Percentiles rank a stretch among this genome's conserved stretches.
Conservation (phyloP, 2,797 vertebrate genomes). For the Silurus lanzhouensis region DNA sequence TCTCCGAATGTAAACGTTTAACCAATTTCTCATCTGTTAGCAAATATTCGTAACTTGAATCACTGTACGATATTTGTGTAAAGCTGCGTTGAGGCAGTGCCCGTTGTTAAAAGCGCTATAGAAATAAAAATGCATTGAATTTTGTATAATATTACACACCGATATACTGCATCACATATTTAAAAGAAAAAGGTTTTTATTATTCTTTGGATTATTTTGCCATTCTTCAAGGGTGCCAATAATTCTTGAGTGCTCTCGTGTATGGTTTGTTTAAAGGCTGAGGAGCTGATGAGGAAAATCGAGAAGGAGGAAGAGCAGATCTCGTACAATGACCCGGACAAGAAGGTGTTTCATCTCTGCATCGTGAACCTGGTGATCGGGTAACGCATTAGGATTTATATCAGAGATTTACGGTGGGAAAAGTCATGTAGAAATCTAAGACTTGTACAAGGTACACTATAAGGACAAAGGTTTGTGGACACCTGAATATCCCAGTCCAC, state of each 20-base stretch:
- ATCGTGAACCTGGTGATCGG: constrained; percentile 97
- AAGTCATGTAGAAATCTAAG: neutral
- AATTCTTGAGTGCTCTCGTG: neutral
- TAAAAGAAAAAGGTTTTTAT: neutral
- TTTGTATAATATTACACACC: too few species aligned
- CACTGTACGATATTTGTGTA: too few species aligned
- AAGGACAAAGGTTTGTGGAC: too few species aligned
- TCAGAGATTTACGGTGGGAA: neutral
- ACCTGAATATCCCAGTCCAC: too few species aligned
- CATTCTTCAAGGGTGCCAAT: neutral
- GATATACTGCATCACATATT: neutral
- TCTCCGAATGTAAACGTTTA: neutral
- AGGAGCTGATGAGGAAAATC: constrained; percentile 91
- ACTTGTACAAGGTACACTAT: too few species aligned
- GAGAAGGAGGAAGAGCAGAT: constrained; percentile 96
- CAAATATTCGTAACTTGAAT: neutral
- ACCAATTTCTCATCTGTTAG: neutral
- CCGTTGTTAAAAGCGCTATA: too few species aligned
- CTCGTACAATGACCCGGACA: constrained; percentile 87
- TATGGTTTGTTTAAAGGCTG: constrained; percentile 70
- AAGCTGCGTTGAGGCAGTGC: too few species aligned
- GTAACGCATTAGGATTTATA: constrained; percentile 55
- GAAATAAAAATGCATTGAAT: too few species aligned
- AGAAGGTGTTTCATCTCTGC: constrained; percentile 93
- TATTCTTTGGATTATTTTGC: neutral